Conservation (phyloP, 2,888 invertebrate genomes). For the Amphipoea lucens region DNA sequence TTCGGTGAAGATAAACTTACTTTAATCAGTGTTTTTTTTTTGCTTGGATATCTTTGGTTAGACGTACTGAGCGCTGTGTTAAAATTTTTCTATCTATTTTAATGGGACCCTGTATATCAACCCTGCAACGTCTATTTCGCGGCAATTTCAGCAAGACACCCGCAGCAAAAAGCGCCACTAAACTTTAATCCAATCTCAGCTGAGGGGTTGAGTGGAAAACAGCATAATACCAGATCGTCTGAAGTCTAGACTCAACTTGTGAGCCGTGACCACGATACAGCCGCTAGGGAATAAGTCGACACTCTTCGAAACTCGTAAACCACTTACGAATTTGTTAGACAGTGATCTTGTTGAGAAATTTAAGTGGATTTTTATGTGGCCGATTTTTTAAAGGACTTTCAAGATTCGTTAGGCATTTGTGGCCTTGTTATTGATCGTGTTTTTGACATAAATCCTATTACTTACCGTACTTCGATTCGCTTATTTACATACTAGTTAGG, state of each 20-base stretch:
- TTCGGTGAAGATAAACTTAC: too few species aligned
- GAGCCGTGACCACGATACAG: conserved; percentile 18
- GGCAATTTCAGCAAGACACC: background rate
- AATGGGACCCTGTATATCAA: background rate
- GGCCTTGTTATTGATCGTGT: background rate
- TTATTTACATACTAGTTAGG: background rate
- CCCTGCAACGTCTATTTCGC: background rate
- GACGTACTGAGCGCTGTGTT: too few species aligned
- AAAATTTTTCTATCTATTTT: too few species aligned
- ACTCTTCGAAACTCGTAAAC: conserved; percentile 13
- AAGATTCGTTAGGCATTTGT: background rate
- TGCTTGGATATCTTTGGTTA: too few species aligned
- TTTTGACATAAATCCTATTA: background rate
- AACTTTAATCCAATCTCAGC: conserved; percentile 24
- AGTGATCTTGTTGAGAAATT: conserved; percentile 6
- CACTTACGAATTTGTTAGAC: conserved; percentile 14
- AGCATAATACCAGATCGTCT: conserved; percentile 38
- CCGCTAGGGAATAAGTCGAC: conserved; percentile 2
- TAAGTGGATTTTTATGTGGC: too few species aligned
- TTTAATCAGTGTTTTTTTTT: too few species aligned
- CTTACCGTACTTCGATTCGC: background rate
- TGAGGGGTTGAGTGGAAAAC: conserved; percentile 28
- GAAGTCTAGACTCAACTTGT: conserved; percentile 41
- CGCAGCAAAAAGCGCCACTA: conserved; percentile 1
- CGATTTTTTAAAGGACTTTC: background rate